Conservation (phyloP, 2,113 vertebrate genomes). For the Ceratotherium simum region DNA sequence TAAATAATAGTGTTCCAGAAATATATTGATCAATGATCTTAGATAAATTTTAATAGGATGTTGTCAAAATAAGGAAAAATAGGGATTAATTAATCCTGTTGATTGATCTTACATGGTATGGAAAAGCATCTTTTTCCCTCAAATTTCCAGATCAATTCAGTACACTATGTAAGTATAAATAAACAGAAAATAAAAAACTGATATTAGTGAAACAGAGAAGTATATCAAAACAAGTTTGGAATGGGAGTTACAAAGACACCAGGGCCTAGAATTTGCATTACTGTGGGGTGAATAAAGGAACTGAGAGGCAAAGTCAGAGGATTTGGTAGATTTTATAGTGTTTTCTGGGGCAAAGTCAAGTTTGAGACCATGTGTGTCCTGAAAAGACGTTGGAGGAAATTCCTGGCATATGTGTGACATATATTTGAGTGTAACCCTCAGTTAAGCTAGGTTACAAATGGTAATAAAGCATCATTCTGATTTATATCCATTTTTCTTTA, state of each 20-base stretch:
- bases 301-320: background rate
- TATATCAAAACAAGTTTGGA: background rate
- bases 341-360: background rate
- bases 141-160: background rate
- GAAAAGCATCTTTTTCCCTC: background rate
- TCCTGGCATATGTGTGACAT: background rate
- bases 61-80: background rate
- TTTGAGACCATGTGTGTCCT: background rate
- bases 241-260: background rate
- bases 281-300: background rate
- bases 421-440: background rate
- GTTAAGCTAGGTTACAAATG: background rate
- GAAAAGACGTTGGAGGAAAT: background rate
- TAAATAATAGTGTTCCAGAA: background rate
- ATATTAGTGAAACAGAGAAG: background rate
- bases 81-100: background rate
- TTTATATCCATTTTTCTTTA: background rate
- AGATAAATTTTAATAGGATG: background rate
- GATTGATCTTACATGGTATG: background rate
- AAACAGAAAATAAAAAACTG: background rate
- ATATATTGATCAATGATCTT: background rate
- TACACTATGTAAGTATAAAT: background rate
- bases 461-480: background rate
- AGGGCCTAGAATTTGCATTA: background rate
- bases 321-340: background rate